Conservation (phyloP, 2,888 invertebrate species). For the Pterobdella sp. region DNA sequence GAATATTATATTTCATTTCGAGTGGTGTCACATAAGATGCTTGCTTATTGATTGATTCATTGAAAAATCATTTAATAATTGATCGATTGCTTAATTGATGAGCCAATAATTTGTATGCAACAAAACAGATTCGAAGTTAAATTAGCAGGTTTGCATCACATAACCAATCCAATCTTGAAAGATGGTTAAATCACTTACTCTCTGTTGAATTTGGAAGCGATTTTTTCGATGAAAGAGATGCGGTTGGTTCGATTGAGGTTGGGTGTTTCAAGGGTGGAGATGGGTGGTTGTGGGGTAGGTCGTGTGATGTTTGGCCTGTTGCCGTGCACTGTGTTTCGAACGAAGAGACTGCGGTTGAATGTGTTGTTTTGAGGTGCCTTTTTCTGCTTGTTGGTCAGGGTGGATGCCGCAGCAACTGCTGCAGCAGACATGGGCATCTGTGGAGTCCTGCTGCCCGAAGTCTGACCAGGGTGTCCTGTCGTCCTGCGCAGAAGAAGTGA, state of each 20-base stretch:
- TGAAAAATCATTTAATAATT: neutral
- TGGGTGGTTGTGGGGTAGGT: constrained; percentile 12
- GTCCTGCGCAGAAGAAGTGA: neutral
- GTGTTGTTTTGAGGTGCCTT: constrained; percentile 42
- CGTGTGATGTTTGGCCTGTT: constrained; percentile 61
- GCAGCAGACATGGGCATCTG: neutral
- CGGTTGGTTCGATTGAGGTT: constrained; percentile 36
- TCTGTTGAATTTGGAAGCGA: constrained; percentile 93
- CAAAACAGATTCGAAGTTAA: constrained; percentile 1
- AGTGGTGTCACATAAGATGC: neutral
- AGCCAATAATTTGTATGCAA: neutral
- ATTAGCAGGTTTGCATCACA: neutral
- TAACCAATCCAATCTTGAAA: neutral
- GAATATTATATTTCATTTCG: neutral
- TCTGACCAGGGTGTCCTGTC: too few relatives aligned
- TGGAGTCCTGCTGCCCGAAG: neutral
- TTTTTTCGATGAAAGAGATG: constrained; percentile 81
- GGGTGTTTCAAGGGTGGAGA: constrained; percentile 4
- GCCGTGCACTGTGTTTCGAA: constrained; percentile 92
- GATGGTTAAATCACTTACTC: constrained; percentile 63
- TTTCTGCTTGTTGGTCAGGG: neutral
- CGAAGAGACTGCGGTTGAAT: constrained; percentile 87
- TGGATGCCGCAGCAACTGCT: neutral
- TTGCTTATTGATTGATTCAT: neutral
- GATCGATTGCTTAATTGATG: neutral